Conservation (phyloP, 2,888 invertebrate species). For the Erebia palarica region DNA sequence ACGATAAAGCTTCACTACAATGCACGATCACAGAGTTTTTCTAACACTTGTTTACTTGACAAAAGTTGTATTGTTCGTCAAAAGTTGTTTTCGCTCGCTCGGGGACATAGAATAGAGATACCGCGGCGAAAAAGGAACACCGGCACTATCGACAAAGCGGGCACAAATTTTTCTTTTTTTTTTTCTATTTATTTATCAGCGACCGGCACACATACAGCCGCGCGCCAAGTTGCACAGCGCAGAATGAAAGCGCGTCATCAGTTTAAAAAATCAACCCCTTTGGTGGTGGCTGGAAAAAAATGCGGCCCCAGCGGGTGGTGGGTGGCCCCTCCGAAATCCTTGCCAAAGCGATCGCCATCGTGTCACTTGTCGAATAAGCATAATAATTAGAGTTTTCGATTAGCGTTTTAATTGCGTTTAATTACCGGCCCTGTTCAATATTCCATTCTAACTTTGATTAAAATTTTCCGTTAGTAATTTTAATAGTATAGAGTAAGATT, state of each 20-base stretch:
- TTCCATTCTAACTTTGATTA: slow-evolving; percentile 32
- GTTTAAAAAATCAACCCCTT: slow-evolving; percentile 84
- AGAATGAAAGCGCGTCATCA: slow-evolving; percentile 84
- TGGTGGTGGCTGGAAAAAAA: slow-evolving; percentile 77
- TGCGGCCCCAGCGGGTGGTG: slow-evolving; percentile 69
- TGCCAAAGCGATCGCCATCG: slow-evolving; percentile 80
- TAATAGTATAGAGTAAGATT: slow-evolving; percentile 16
- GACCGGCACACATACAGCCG: slow-evolving; percentile 77
- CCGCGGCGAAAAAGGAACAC: slow-evolving; percentile 68
- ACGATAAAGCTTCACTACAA: slow-evolving; percentile 29
- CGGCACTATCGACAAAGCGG: slow-evolving; percentile 77
- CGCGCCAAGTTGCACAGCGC: slow-evolving; percentile 81
- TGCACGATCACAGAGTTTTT: slow-evolving; percentile 24
- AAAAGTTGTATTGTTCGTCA: slow-evolving; percentile 50
- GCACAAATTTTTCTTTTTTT: slow-evolving; percentile 58
- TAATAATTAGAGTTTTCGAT: slow-evolving; percentile 79
- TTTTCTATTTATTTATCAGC: slow-evolving; percentile 77
- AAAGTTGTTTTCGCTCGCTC: slow-evolving; percentile 60
- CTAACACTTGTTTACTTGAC: slow-evolving; percentile 39
- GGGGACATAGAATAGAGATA: slow-evolving; percentile 65
- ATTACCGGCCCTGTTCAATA: slow-evolving; percentile 34
- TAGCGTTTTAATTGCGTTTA: slow-evolving; percentile 61
- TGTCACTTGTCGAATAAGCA: slow-evolving; percentile 82
- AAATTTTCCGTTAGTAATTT: slow-evolving; percentile 23
- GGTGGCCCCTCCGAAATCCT: slow-evolving; percentile 78